Evolutionary conservation across 2,888 invertebrate genomes (phyloP).

Genomic region (Drosophila borealis): DNA sequence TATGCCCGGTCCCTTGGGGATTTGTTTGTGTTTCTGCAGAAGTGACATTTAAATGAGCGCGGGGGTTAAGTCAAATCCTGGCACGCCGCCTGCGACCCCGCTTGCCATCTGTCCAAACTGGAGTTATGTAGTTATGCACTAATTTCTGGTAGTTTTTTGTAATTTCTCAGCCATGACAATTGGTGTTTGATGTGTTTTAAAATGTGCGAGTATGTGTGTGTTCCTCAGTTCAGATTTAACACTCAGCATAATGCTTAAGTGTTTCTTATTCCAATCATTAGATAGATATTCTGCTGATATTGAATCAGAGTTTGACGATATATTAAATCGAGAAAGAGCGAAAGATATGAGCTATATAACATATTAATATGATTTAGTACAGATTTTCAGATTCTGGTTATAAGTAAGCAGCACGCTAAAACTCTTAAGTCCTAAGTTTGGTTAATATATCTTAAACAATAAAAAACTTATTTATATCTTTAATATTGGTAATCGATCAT

Average conservation of each 20-base stretch:
- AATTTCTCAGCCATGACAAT: slow-evolving; percentile 55
- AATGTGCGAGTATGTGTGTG: slow-evolving; percentile 4
- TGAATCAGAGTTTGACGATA: no score
- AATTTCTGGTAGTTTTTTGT: slow-evolving; percentile 65
- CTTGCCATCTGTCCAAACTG: slow-evolving; percentile 67
- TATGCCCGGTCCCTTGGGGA: slow-evolving; percentile 67
- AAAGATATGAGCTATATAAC: no score
- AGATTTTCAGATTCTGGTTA: no score
- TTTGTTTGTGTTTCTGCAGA: slow-evolving; percentile 65
- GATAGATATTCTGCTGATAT: neutral
- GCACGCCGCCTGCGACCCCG: slow-evolving; percentile 45
- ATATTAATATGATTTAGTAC: no score
- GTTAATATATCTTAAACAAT: no score
- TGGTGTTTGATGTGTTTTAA: slow-evolving; percentile 38
- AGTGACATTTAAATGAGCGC: slow-evolving; percentile 72
- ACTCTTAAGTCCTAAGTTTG: no score
- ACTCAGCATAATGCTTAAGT: neutral
- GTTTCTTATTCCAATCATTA: neutral
- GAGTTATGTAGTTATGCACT: slow-evolving; percentile 62
- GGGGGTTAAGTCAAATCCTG: slow-evolving; percentile 32
- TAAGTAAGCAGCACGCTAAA: no score
- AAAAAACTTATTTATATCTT: no score
- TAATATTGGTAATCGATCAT: no score
- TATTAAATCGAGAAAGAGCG: no score
- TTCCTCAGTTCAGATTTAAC: neutral